Evolutionary conservation across 2,888 invertebrate genomes (phyloP), one percentile per base, ranked within the genome.

Genomic region (Tetanocera ferruginea): DNA sequence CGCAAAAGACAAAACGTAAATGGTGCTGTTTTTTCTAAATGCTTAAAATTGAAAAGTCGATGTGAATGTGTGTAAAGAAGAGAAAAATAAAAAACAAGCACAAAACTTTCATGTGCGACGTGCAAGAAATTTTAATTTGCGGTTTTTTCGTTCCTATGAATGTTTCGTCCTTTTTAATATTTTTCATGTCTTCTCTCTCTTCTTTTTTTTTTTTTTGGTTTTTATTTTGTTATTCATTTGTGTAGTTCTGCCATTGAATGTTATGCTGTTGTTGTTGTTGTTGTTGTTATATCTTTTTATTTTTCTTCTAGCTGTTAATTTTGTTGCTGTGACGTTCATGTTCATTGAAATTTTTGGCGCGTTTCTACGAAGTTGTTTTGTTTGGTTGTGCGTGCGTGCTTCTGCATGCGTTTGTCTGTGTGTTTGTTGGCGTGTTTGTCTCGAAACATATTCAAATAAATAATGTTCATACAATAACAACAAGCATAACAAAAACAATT

Each of bases 101-200:
- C n/a, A 28, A 69, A 69, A 49, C 67, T 69, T 69, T 43, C 52
- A 69, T 69, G 49, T 17, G 49, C n/a, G 51, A 69, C 69, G 69
- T 69, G 69, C 69, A 51, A 23, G 25, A 49, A 69, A 69, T 51
- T 69, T 69, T 69, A 69, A 69, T 69, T 69, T 69, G 51, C 17
- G 51, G 51, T 69, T 69, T 69, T 67, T 67, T 23, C 51, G 37
- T 37, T n/a, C 49, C 17, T 66, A 17, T 69, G 17, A 51, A 69
- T 51, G 28, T 52, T 69, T n/a, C 19, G 67, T 28, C 64, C 43
- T 49, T 67, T 43, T 37, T n/a, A 23, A 37, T 23, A 67, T 43
- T 19, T 64, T 64, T 64, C 34, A 8, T 17, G 5, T 5, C 5
- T 64, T 4, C 2, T 4, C 3, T 43, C 2, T 62, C 9, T 6